phyloP scores from a whole-genome alignment of 1,140 invertebrate species.

The Stegodyphus dumicola region DNA sequence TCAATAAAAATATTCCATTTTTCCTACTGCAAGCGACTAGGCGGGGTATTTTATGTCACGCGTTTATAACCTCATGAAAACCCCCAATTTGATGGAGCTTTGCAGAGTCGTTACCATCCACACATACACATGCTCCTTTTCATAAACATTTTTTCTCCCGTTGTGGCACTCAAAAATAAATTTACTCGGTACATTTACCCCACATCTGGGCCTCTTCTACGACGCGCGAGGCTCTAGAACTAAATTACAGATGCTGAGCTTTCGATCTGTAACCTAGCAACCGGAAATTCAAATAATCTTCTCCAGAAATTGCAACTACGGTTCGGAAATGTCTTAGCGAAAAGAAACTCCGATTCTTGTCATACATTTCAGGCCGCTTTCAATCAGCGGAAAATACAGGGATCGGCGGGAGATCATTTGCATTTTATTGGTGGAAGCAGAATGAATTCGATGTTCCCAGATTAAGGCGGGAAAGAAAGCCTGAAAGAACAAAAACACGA shows the following conservation, averaged over 20 bases:
- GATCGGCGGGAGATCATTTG: constrained; percentile 30
- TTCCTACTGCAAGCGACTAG: too few relatives aligned
- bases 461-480: constrained; percentile 28
- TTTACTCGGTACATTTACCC: too few relatives aligned
- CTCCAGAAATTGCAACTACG: not conserved
- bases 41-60: too few relatives aligned
- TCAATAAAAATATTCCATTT: too few relatives aligned
- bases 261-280: constrained; percentile 4
- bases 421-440: constrained; percentile 32
- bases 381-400: constrained; percentile 13
- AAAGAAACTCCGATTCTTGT: constrained; percentile 1
- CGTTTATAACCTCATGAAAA: too few relatives aligned
- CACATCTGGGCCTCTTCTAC: not conserved
- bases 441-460: constrained; percentile 27
- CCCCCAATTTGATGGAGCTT: too few relatives aligned
- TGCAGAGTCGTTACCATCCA: too few relatives aligned
- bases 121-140: too few relatives aligned
- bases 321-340: constrained; percentile 10
- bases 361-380: constrained; percentile 8
- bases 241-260: not conserved
- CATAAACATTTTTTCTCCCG: too few relatives aligned
- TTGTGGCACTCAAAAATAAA: too few relatives aligned
- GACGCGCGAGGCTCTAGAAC: not conserved
- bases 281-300: constrained; percentile 35
- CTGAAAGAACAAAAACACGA: not conserved